Percentiles rank a stretch among this genome's conserved stretches.
Evolutionary conservation across 2,797 vertebrate genomes (phyloP).

Genomic region (Girardinus metallicus): DNA sequence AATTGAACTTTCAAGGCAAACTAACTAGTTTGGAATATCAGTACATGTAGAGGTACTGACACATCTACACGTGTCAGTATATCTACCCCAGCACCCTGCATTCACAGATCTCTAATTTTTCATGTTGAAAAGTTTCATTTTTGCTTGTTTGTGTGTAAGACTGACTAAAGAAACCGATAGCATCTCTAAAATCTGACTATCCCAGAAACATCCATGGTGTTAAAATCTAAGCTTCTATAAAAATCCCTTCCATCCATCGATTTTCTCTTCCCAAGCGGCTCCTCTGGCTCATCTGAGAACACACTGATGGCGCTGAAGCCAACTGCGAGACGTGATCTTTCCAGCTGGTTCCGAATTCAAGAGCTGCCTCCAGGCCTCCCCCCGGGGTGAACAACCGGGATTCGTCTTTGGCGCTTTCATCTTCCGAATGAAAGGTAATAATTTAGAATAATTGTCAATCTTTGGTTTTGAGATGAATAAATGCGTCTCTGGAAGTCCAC

Average conservation of each 20-base stretch:
- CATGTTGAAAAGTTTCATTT: not conserved
- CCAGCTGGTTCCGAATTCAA: not conserved
- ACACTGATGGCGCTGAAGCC: not conserved
- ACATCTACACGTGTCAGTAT: too few species aligned
- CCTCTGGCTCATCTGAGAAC: not conserved
- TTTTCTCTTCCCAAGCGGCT: not conserved
- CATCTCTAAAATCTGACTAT: fast-evolving
- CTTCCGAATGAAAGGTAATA: not conserved
- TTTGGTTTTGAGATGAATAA: conserved; percentile 21
- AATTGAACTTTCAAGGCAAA: too few species aligned
- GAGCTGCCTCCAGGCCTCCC: not conserved
- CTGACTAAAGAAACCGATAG: not conserved
- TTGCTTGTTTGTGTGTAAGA: not conserved
- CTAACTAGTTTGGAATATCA: too few species aligned
- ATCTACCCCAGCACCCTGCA: not conserved
- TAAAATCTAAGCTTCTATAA: not conserved
- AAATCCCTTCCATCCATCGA: not conserved
- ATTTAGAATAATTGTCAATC: conserved; percentile 21
- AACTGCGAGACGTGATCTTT: not conserved
- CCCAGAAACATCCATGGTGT: not conserved
- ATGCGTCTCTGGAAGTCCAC: conserved; percentile 2
- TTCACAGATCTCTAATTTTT: not conserved
- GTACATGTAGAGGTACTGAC: too few species aligned
- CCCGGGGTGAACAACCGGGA: not conserved
- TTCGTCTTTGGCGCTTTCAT: not conserved